These are phyloP conservation scores for Podocnemis expansa DNA, from an alignment of 2,113 vertebrate species.

Conservation along the genomic window DNA sequence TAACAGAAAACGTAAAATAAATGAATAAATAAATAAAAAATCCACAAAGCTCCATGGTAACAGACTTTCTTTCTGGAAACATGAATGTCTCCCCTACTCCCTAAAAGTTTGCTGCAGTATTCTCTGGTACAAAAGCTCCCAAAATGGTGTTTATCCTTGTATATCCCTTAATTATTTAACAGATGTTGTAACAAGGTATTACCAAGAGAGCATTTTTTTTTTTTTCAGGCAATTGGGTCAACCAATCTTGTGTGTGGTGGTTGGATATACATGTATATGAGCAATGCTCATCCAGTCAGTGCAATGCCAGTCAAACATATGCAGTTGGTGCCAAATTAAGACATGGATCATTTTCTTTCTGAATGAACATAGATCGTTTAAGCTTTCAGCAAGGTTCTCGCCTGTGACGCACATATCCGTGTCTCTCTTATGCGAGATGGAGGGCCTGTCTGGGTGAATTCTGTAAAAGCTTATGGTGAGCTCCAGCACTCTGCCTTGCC, in stretches of 20 bases:
- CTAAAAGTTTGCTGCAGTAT: background rate
- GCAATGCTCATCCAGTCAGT: rapidly evolving
- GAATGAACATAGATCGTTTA: rapidly evolving
- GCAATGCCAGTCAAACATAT: rapidly evolving
- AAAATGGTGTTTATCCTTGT: background rate
- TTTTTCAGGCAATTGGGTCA: background rate
- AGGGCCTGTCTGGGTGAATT: background rate
- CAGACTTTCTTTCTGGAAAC: background rate
- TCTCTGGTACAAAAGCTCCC: background rate
- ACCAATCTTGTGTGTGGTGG: rapidly evolving
- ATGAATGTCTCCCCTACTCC: background rate
- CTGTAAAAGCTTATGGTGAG: background rate
- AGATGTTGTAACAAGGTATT: background rate
- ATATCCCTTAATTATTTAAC: rapidly evolving
- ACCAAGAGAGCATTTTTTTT: background rate
- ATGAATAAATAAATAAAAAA: no score
- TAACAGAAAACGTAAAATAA: background rate
- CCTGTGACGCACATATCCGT: background rate
- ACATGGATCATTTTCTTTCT: background rate
- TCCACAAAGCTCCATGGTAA: background rate
- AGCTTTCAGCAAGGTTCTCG: rapidly evolving
- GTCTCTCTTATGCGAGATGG: rapidly evolving
- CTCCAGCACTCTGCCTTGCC: background rate
- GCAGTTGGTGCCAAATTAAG: rapidly evolving
- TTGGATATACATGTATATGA: rapidly evolving